Evolutionary conservation across 2,113 vertebrate genomes (phyloP), one percentile per base, ranked within the genome.

Genomic region (Clarias gariepinus): DNA sequence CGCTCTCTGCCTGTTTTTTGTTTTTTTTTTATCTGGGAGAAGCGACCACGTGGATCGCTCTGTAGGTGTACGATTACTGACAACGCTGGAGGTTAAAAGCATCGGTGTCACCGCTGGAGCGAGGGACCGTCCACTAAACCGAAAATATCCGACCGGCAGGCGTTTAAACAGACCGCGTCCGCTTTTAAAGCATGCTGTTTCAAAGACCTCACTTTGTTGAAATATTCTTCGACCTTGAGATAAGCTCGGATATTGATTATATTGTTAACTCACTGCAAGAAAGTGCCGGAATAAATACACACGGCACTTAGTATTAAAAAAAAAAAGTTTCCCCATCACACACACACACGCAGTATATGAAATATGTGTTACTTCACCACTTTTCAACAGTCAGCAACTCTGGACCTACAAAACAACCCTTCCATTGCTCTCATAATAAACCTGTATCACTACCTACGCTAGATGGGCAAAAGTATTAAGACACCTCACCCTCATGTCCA

Each of bases 391-490:
- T 64, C 61, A n/a, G 61, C 25, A 64, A n/a, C 2, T 23, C 23
- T 64, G 8, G 60, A 58, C 57, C 57, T 58, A 19, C 57, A 60
- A 60, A 60, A n/a, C n/a, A n/a, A n/a, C n/a, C n/a, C n/a, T n/a
- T n/a, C n/a, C n/a, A n/a, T n/a, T n/a, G n/a, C n/a, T n/a, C n/a
- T n/a, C n/a, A n/a, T n/a, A n/a, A n/a, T 13, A 28, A 28, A 66
- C 63, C 13, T 11, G 1, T 11, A 4, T 12, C 11, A 2, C 60
- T 0, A 8, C 0, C n/a, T n/a, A n/a, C n/a, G n/a, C n/a, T n/a
- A n/a, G n/a, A n/a, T n/a, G n/a, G n/a, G n/a, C n/a, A n/a, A n/a
- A n/a, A n/a, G n/a, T n/a, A n/a, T n/a, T n/a, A n/a, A n/a, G 3
- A 66, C 63, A 28, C n/a, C 63, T 28, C 25, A 66, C 23, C 23